Evolutionary conservation across 2,113 vertebrate species (phyloP).

Genomic region (Perognathus longimembris): DNA sequence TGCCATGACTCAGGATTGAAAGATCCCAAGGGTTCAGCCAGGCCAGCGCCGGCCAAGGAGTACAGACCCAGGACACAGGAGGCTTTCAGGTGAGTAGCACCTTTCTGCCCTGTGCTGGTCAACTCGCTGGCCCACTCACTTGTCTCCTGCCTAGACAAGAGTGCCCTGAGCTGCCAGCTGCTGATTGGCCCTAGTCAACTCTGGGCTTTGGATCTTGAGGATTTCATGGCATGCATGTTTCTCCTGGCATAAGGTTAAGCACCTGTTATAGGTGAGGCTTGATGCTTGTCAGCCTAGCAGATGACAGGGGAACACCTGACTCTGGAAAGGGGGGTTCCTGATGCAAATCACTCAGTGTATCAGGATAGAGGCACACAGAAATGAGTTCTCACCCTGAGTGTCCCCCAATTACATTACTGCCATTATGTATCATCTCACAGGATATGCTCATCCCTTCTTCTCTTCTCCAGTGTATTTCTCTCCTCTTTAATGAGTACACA

Average conservation of each 20-base stretch:
- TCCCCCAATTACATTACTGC: fast-evolving
- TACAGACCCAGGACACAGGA: background rate
- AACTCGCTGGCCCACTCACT: background rate
- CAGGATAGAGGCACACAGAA: no score
- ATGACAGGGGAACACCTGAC: background rate
- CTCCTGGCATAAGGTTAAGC: no score
- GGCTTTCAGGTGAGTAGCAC: background rate
- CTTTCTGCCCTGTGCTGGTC: fast-evolving
- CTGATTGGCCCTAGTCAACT: background rate
- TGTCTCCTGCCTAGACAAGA: background rate
- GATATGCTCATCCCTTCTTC: background rate
- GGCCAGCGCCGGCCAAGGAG: background rate
- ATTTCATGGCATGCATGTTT: no score
- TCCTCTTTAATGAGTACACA: background rate
- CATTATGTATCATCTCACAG: fast-evolving
- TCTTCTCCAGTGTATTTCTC: fast-evolving
- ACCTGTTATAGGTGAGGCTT: background rate
- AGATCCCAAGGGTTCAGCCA: background rate
- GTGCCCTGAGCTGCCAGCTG: fast-evolving
- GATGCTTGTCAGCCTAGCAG: background rate
- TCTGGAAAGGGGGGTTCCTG: background rate
- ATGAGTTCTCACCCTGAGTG: no score
- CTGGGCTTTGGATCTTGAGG: background rate
- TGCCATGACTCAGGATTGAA: background rate
- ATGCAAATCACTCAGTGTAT: background rate